phyloP scores from a whole-genome alignment of 2,888 invertebrate species.

The Mesochorus sp. region DNA sequence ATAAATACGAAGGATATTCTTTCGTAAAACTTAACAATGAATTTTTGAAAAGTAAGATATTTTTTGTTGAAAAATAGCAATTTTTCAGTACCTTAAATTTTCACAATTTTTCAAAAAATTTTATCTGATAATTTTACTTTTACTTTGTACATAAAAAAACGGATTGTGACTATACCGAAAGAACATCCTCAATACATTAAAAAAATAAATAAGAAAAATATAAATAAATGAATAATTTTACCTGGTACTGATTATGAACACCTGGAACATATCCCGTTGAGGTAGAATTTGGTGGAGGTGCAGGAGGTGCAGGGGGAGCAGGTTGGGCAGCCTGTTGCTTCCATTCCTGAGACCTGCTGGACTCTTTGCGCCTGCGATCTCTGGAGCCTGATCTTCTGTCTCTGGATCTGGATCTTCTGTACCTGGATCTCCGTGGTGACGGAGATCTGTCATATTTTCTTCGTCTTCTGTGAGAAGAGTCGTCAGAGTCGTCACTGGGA shows the following conservation, averaged over 20 bases:
- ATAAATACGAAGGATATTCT: no score
- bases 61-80: no score
- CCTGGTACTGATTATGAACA: constrained; percentile 79
- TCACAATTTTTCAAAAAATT: no score
- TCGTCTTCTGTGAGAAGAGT: constrained; percentile 75
- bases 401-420: constrained; percentile 77
- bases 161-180: no score
- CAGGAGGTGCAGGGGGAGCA: constrained; percentile 65
- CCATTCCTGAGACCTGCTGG: constrained; percentile 75
- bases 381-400: constrained; percentile 77
- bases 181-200: no score
- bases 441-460: constrained; percentile 79
- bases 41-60: no score
- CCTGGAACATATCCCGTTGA: constrained; percentile 71
- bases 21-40: no score
- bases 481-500: constrained; percentile 78
- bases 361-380: constrained; percentile 77
- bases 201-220: no score
- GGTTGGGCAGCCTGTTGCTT: constrained; percentile 69
- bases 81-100: no score
- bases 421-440: constrained; percentile 77
- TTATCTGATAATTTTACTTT: no score
- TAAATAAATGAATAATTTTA: constrained; percentile 52
- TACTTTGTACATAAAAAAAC: no score
- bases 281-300: constrained; percentile 66